phyloP scores from a whole-genome alignment of 2,888 invertebrate genomes.

The Lepidocyrtoides sp. region DNA sequence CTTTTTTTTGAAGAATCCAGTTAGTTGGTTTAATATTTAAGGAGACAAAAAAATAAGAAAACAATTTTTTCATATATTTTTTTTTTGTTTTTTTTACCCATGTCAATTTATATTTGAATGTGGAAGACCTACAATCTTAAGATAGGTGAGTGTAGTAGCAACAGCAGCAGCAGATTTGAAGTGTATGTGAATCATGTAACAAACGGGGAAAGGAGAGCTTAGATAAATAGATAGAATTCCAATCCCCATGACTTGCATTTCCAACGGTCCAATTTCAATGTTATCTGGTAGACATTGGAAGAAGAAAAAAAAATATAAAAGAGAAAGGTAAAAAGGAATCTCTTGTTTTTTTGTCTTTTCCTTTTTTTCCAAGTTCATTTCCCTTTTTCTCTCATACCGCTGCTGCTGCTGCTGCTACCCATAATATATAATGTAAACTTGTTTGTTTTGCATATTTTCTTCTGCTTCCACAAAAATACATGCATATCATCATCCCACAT shows the following conservation, averaged over 20 bases:
- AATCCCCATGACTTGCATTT: slow-evolving; percentile 61
- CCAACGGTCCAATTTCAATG: slow-evolving; percentile 80
- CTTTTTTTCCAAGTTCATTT: slow-evolving; percentile 50
- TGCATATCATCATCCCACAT: too few species aligned
- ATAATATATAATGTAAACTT: not conserved
- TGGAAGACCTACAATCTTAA: not conserved
- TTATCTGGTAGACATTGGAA: slow-evolving; percentile 59
- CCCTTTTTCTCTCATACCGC: slow-evolving; percentile 25
- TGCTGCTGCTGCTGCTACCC: too few species aligned
- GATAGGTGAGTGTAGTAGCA: not conserved
- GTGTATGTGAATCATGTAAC: not conserved
- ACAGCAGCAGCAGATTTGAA: slow-evolving; percentile 9
- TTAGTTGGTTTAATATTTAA: not conserved
- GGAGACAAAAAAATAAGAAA: not conserved
- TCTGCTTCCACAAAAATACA: not conserved
- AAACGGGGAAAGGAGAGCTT: not conserved
- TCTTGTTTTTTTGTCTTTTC: not conserved
- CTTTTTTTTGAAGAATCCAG: not conserved
- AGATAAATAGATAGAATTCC: slow-evolving; percentile 47
- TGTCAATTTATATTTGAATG: not conserved
- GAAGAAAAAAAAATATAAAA: slow-evolving; percentile 58
- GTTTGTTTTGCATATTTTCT: slow-evolving; percentile 67
- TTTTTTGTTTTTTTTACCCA: not conserved
- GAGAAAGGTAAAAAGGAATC: slow-evolving; percentile 26
- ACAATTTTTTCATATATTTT: slow-evolving; percentile 24